Conservation (phyloP, 2,888 invertebrate genomes). For the Mamestra brassicae region DNA sequence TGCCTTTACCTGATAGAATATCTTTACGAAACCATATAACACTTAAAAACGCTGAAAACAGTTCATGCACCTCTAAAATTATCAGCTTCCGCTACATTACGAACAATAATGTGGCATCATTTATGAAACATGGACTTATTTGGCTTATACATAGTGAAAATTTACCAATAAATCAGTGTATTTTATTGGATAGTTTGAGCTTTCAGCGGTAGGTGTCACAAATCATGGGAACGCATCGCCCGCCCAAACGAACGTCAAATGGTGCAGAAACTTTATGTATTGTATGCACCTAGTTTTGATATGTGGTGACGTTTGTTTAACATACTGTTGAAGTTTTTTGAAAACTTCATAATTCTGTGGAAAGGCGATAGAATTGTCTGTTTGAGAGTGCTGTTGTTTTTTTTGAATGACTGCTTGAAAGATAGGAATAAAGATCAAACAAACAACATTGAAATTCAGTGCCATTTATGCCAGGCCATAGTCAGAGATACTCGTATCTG, state of each 20-base stretch:
- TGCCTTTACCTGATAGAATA: too few relatives aligned
- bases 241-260: slow-evolving; percentile 73
- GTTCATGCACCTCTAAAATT: slow-evolving; percentile 28
- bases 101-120: slow-evolving; percentile 33
- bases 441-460: neutral
- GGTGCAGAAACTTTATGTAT: slow-evolving; percentile 69
- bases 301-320: slow-evolving; percentile 56
- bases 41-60: neutral
- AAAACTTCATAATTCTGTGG: slow-evolving; percentile 21
- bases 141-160: slow-evolving; percentile 49
- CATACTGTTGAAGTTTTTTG: slow-evolving; percentile 33
- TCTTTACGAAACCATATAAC: neutral
- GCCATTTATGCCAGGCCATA: too few relatives aligned
- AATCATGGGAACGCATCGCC: slow-evolving; percentile 73
- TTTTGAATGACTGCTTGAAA: neutral
- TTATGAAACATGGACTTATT: slow-evolving; percentile 44
- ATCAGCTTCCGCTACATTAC: slow-evolving; percentile 45
- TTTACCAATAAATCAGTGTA: slow-evolving; percentile 66
- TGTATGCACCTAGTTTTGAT: slow-evolving; percentile 58
- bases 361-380: neutral
- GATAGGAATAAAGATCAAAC: neutral
- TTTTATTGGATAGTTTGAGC: slow-evolving; percentile 71
- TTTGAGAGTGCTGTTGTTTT: neutral
- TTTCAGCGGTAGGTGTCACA: slow-evolving; percentile 70
- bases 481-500: too few relatives aligned